Conservation (phyloP, 2,888 invertebrate species). For the Muscina levida region DNA sequence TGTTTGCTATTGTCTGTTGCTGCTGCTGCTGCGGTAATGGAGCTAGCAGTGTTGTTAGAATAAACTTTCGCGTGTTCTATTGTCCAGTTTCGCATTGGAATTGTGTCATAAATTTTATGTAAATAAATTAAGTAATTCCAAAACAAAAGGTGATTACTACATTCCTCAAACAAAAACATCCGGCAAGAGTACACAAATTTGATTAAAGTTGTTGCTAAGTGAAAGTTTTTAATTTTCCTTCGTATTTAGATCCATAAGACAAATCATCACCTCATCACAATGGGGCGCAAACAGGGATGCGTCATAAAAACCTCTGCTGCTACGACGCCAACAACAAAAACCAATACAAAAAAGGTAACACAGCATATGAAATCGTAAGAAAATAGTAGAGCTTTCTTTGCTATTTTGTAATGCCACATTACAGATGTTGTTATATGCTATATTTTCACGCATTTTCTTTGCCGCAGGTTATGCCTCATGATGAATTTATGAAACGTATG, state of each 20-base stretch:
- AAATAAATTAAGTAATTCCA: not conserved
- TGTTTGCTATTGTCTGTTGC: not conserved
- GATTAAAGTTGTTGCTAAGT: no score
- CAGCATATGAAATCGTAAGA: not conserved
- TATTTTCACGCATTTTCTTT: no score
- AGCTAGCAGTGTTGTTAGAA: not conserved
- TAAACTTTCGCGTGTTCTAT: conserved; percentile 23
- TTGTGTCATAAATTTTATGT: conserved; percentile 18
- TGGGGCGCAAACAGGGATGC: conserved; percentile 63
- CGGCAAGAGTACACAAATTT: no score
- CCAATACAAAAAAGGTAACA: conserved; percentile 41
- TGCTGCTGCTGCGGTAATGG: no score
- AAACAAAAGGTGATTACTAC: not conserved
- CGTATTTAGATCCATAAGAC: not conserved
- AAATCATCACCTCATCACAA: conserved; percentile 31
- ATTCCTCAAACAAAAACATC: not conserved
- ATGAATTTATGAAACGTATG: conserved; percentile 89
- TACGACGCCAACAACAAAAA: conserved; percentile 48
- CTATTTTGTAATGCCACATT: no score
- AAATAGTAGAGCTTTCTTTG: no score
- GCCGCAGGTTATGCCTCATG: conserved; percentile 82
- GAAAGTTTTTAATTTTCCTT: not conserved
- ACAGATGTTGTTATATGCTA: no score
- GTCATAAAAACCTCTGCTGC: conserved; percentile 59
- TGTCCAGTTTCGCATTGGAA: not conserved